A percentile compares a stretch with the other conserved stretches of the same genome.
phyloP scores from a whole-genome alignment of 2,113 vertebrate species.

The Cricetomys ansorgei region DNA sequence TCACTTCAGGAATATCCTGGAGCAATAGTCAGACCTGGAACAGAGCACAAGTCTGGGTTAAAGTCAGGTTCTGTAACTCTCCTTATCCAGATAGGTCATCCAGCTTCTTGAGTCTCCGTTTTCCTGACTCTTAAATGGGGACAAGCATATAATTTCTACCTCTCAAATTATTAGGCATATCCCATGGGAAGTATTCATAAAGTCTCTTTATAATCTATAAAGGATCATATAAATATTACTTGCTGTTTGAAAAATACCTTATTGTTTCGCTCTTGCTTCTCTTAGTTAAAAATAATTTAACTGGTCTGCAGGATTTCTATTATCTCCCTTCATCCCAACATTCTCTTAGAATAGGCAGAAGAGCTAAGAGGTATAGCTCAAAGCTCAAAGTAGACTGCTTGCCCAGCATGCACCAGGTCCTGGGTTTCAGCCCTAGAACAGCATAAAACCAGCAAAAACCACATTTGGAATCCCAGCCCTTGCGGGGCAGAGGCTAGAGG shows the following conservation, averaged over 20 bases:
- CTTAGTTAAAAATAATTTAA: slow-evolving; percentile 26
- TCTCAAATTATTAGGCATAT: neutral
- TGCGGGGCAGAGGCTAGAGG: neutral
- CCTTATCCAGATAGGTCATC: neutral
- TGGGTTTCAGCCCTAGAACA: neutral
- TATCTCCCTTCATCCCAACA: neutral
- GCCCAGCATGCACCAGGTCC: neutral
- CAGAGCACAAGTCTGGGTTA: neutral
- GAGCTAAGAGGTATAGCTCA: neutral
- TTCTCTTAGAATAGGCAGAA: neutral
- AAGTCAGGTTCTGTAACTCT: neutral
- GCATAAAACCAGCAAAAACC: neutral
- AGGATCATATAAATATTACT: neutral
- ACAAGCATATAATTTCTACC: neutral
- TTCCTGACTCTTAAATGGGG: neutral
- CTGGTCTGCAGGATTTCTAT: neutral
- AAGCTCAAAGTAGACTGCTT: neutral
- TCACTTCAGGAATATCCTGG: neutral
- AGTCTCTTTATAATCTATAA: neutral
- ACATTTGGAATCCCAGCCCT: neutral
- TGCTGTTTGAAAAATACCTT: slow-evolving; percentile 4
- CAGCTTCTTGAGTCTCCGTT: neutral
- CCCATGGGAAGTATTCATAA: neutral
- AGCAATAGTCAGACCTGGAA: neutral
- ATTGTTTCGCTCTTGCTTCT: slow-evolving; percentile 16